Evolutionary conservation across 2,888 invertebrate species (phyloP).

Genomic region (Thecophora atra): DNA sequence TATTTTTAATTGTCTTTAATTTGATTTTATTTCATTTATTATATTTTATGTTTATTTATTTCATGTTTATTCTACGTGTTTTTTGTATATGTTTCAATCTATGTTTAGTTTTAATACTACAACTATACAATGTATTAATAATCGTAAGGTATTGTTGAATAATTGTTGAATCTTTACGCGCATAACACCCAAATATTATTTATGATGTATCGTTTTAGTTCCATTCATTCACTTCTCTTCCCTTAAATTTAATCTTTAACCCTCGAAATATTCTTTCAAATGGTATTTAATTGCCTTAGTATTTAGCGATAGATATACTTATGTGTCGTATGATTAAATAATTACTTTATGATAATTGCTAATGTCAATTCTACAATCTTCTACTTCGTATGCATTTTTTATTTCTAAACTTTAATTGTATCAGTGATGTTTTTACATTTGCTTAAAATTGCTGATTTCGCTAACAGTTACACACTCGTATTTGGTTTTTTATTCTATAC

Average conservation of each 20-base stretch:
- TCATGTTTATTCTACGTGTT: neutral
- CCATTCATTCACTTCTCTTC: too few relatives aligned
- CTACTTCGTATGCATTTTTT: neutral
- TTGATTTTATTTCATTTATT: too few relatives aligned
- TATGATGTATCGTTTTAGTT: neutral
- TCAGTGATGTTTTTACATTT: neutral
- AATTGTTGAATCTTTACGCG: too few relatives aligned
- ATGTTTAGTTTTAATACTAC: slow-evolving; percentile 8
- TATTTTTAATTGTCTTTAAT: slow-evolving; percentile 29
- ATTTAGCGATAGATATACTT: too few relatives aligned
- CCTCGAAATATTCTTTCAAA: too few relatives aligned
- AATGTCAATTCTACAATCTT: neutral
- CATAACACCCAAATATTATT: neutral
- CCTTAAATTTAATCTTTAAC: too few relatives aligned
- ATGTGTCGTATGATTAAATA: neutral
- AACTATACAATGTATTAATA: slow-evolving; percentile 6
- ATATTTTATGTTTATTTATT: too few relatives aligned
- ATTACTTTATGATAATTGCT: neutral
- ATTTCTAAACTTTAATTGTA: neutral
- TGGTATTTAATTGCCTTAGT: too few relatives aligned
- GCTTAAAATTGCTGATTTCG: neutral
- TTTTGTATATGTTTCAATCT: slow-evolving; percentile 22
- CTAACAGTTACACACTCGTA: too few relatives aligned
- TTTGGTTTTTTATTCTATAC: neutral
- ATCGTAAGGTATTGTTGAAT: too few relatives aligned